These are phyloP conservation scores for Microcebus tavaratra DNA, from an alignment of 2,113 vertebrate species.

Conservation along the genomic window DNA sequence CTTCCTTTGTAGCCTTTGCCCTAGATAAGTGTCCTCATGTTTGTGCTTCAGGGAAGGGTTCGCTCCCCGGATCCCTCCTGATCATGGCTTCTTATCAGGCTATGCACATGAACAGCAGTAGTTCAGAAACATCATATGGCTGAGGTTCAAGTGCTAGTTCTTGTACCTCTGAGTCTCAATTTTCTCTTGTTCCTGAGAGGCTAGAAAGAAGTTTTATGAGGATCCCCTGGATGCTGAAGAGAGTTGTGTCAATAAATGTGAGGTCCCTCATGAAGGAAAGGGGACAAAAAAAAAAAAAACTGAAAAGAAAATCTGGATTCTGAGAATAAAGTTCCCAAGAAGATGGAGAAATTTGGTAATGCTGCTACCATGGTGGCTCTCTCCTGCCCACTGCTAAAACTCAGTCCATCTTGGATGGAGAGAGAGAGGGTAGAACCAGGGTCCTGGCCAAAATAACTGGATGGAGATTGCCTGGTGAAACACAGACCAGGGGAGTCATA, in stretches of 20 bases:
- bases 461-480: neutral
- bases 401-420: neutral
- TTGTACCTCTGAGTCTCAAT: neutral
- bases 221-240: neutral
- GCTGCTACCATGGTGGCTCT: neutral
- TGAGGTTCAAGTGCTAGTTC: conserved; percentile 16
- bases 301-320: neutral
- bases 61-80: neutral
- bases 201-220: neutral
- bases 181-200: neutral
- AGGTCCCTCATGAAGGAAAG: neutral
- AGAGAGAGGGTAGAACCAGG: neutral
- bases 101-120: neutral
- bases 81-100: neutral
- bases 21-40: neutral
- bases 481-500: neutral
- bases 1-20: conserved; percentile 7
- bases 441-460: neutral
- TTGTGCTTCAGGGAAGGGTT: neutral
- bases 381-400: neutral
- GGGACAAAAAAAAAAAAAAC: neutral
- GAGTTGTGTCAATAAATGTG: neutral
- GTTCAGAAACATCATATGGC: neutral
- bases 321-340: neutral
- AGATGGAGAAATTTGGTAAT: neutral